Percentiles rank a stretch among this genome's conserved stretches.
These are phyloP conservation scores for Hirtodrosophila confusa DNA, from an alignment of 2,888 invertebrate species.

Conservation along the genomic window DNA sequence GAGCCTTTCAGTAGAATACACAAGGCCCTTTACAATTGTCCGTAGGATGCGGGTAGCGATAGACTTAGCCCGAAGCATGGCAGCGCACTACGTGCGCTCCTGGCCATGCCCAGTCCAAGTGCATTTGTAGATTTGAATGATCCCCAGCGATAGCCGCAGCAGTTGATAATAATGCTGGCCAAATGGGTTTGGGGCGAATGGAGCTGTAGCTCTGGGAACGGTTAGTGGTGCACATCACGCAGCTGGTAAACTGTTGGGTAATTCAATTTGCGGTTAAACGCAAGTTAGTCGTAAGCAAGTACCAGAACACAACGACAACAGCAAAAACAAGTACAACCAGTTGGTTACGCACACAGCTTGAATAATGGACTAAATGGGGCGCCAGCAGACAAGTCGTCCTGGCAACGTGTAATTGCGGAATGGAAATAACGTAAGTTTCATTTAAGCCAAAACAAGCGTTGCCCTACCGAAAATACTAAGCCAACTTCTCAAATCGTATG, in stretches of 20 bases:
- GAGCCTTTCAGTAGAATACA: conserved; percentile 11
- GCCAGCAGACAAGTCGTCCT: conserved; percentile 40
- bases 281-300: conserved; percentile 62
- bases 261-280: conserved; percentile 79
- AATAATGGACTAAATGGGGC: conserved; percentile 33
- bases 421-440: conserved; percentile 50
- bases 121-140: conserved; percentile 56
- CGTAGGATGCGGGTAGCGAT: conserved; percentile 1
- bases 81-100: conserved; percentile 31
- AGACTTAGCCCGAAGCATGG: conserved; percentile 17
- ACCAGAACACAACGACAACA: conserved; percentile 19
- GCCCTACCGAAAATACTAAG: conserved; percentile 21
- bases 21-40: conserved; percentile 23
- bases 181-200: neutral
- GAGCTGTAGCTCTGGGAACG: conserved; percentile 9
- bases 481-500: conserved; percentile 11
- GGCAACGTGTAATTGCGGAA: conserved; percentile 68
- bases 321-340: conserved; percentile 26
- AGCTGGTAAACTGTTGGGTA: conserved; percentile 73
- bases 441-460: conserved; percentile 7
- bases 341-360: conserved; percentile 53
- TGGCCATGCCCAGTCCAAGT: conserved; percentile 2
- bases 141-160: conserved; percentile 34
- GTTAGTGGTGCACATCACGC: conserved; percentile 47
- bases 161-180: conserved; percentile 51